These are phyloP conservation scores for Coelopa frigida DNA, from an alignment of 1,140 invertebrate species.

Conservation along the genomic window DNA sequence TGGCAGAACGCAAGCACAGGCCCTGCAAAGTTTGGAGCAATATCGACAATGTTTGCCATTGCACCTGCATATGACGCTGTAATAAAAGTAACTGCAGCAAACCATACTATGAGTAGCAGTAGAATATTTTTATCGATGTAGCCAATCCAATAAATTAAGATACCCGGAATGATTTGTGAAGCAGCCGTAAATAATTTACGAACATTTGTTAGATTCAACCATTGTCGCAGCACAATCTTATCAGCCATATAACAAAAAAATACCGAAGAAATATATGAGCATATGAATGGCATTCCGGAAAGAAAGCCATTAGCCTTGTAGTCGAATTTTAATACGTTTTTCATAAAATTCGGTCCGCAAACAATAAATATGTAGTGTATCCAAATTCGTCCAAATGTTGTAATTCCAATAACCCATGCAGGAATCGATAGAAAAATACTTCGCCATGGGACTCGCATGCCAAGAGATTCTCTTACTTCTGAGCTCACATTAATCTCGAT, in stretches of 20 bases:
- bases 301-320: conserved; percentile 63
- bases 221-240: conserved; percentile 51
- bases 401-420: conserved; percentile 73
- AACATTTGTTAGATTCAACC: conserved; percentile 56
- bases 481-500: conserved; percentile 57
- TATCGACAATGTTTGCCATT: conserved; percentile 70
- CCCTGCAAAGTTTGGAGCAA: conserved; percentile 64
- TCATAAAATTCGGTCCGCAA: conserved; percentile 64
- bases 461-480: conserved; percentile 43
- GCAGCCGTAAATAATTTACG: conserved; percentile 62
- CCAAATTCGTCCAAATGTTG: conserved; percentile 66
- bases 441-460: conserved; percentile 60
- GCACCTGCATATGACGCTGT: conserved; percentile 66
- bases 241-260: conserved; percentile 65
- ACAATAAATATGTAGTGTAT: conserved; percentile 66
- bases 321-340: conserved; percentile 59
- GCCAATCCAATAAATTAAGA: conserved; percentile 57
- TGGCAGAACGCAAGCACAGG: conserved; percentile 66
- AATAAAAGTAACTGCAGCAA: conserved; percentile 62
- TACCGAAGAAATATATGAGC: conserved; percentile 62
- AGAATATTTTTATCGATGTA: conserved; percentile 57
- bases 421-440: conserved; percentile 67
- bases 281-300: conserved; percentile 60
- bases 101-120: conserved; percentile 58
- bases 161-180: conserved; percentile 64